phyloP scores from a whole-genome alignment of 1,140 invertebrate genomes.

The Arctopsyche grandis region DNA sequence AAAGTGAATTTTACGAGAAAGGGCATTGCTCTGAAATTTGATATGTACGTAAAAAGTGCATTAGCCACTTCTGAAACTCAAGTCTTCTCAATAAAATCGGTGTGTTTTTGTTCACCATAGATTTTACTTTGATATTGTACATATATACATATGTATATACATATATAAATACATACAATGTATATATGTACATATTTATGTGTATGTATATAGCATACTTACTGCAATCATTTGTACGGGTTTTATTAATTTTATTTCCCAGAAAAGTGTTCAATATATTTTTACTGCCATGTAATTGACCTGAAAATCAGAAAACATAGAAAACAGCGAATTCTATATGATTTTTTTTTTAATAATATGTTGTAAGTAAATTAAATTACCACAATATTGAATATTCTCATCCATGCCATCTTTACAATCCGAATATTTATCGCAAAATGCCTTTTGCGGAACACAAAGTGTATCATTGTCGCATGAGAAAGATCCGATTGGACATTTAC shows the following conservation, averaged over 20 bases:
- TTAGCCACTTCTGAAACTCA: neutral
- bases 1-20: neutral
- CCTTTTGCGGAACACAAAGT: conserved; percentile 74
- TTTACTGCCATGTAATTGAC: neutral
- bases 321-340: too few relatives aligned
- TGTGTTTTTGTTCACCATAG: too few relatives aligned
- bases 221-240: neutral
- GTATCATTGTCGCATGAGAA: conserved; percentile 75
- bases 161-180: too few relatives aligned
- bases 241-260: too few relatives aligned
- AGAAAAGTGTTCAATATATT: too few relatives aligned
- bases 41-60: neutral
- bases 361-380: conserved; percentile 51
- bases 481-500: conserved; percentile 71
- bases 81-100: neutral
- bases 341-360: too few relatives aligned
- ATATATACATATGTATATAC: too few relatives aligned
- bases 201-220: too few relatives aligned
- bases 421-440: conserved; percentile 71
- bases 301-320: neutral
- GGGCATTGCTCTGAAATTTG: neutral
- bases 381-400: conserved; percentile 64
- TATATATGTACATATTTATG: too few relatives aligned
- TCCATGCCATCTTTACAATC: conserved; percentile 79
- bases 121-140: too few relatives aligned